A percentile compares a stretch with the other conserved stretches of the same genome.
Conservation (phyloP, 1,140 invertebrate species). For the Drosophila serrata region DNA sequence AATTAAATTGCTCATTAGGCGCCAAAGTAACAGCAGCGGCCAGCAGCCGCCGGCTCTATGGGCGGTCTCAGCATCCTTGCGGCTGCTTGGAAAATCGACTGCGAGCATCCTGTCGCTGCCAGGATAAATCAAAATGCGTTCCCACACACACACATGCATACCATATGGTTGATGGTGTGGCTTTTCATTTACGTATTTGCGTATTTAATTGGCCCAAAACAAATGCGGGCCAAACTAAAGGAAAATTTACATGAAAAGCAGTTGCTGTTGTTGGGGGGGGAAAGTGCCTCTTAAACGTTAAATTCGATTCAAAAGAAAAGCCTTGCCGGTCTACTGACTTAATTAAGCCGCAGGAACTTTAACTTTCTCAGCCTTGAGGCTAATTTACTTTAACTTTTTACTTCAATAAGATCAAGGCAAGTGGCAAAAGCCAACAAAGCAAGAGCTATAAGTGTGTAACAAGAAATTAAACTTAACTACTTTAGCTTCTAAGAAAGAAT, state of each 20-base stretch:
- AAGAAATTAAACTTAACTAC: too few relatives aligned
- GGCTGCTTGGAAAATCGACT: constrained; percentile 11
- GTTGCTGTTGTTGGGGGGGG: too few relatives aligned
- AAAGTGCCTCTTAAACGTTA: constrained; percentile 14
- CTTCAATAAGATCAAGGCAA: background rate
- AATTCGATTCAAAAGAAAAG: constrained; percentile 11
- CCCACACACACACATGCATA: background rate
- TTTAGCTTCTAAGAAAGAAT: too few relatives aligned
- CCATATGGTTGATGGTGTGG: constrained; percentile 12
- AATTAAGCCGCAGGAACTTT: constrained; percentile 12
- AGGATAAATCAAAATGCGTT: constrained; percentile 34
- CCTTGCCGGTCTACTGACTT: constrained; percentile 1
- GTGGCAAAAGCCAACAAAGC: background rate
- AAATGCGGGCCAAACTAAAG: constrained; percentile 21
- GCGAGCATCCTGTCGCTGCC: constrained; percentile 4
- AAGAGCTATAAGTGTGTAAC: background rate
- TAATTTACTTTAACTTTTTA: constrained; percentile 16
- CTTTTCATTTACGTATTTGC: constrained; percentile 22
- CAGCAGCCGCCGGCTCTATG: background rate
- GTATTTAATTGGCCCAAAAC: constrained; percentile 37
- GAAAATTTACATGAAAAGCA: constrained; percentile 11
- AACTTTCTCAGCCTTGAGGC: constrained; percentile 6
- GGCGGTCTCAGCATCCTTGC: constrained; percentile 26
- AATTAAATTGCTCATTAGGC: constrained; percentile 76
- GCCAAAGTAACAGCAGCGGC: constrained; percentile 36